These are phyloP conservation scores for Lordiphosa collinella DNA, from an alignment of 1,140 invertebrate genomes.

Conservation along the genomic window DNA sequence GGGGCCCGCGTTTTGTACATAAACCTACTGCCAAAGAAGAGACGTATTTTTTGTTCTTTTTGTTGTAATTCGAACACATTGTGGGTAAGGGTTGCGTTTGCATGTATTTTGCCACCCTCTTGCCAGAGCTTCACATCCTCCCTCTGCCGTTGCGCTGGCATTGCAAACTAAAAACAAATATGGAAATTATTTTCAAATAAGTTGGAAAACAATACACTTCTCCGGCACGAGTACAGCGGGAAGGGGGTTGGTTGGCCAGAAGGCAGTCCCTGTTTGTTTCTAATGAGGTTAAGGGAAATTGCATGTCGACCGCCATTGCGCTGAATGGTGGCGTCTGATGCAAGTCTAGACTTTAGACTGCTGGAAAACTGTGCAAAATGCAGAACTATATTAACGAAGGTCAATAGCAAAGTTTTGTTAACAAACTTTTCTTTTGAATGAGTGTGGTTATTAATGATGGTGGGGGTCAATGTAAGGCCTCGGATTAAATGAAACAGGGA, in stretches of 20 bases:
- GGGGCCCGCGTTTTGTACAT: slow-evolving; percentile 45
- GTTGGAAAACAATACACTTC: slow-evolving; percentile 51
- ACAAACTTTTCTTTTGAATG: slow-evolving; percentile 9
- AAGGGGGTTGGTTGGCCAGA: not conserved
- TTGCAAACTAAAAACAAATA: slow-evolving; percentile 40
- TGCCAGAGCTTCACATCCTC: not conserved
- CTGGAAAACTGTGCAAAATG: slow-evolving; percentile 16
- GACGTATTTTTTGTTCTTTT: slow-evolving; percentile 24
- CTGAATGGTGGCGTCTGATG: slow-evolving; percentile 48
- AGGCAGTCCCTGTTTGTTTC: slow-evolving; percentile 43
- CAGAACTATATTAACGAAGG: slow-evolving; percentile 52
- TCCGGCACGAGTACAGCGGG: not conserved
- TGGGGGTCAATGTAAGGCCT: too few relatives aligned
- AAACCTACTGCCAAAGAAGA: slow-evolving; percentile 23
- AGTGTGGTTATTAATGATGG: too few relatives aligned
- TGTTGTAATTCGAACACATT: slow-evolving; percentile 31
- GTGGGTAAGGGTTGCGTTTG: slow-evolving; percentile 48
- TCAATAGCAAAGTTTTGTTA: slow-evolving; percentile 32
- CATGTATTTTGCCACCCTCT: slow-evolving; percentile 7
- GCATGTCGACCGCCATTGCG: slow-evolving; percentile 46
- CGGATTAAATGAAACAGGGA: too few relatives aligned
- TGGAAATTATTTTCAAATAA: slow-evolving; percentile 72
- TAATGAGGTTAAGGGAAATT: slow-evolving; percentile 68
- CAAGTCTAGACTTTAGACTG: slow-evolving; percentile 59
- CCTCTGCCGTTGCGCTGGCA: not conserved